Base-by-base conservation (phyloP, 2,797 vertebrate genomes). In the Tenualosa ilisha region DNA sequence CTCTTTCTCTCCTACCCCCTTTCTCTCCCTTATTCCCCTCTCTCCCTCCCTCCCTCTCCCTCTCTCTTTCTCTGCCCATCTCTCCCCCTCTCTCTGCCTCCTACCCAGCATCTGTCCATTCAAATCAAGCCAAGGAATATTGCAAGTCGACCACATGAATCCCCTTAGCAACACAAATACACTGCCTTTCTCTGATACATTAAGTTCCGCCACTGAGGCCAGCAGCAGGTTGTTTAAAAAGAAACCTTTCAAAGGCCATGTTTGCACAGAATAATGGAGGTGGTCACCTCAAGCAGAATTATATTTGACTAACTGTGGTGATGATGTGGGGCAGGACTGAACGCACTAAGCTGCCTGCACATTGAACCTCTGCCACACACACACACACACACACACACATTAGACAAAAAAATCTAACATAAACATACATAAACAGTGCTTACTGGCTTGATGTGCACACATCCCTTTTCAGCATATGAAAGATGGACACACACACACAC, bases 11-110 rank as follows among this genome's bases (percentile, higher is more conserved):
- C 89, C 56, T 51, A 31, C 81, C 6, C 26, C 40, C 20, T 31
- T 63, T 5, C 40, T 63, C 51, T 50, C 22, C 40, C 22, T 37
- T 31, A 31, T 0, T 63, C 46, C 1, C 75, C 85, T 43, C 49
- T 43, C 49, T 68, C 31, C 81, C 68, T 72, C 81, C 81, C 82
- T 84, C 81, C 43, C 81, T 26, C 65, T n/a, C 82, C 49, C 83
- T 53, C 43, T 37, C 43, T 15, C 46, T 40, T 59, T 79, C 84
- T 83, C 87, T 59, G 81, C 51, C 61, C 46, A 83, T 51, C 56
- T 15, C 81, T 26, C 65, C n/a, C 82, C 49, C 83, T 53, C 43
- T 37, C 43, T 15, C 46, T 40, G 20, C 50, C 13, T n/a, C 43
- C 50, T 22, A 6, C 40, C 46, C 5, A 20, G 31, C 31, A 31